Evolutionary conservation across 2,888 invertebrate genomes (phyloP).

Genomic region (Xanthorhoe designata): DNA sequence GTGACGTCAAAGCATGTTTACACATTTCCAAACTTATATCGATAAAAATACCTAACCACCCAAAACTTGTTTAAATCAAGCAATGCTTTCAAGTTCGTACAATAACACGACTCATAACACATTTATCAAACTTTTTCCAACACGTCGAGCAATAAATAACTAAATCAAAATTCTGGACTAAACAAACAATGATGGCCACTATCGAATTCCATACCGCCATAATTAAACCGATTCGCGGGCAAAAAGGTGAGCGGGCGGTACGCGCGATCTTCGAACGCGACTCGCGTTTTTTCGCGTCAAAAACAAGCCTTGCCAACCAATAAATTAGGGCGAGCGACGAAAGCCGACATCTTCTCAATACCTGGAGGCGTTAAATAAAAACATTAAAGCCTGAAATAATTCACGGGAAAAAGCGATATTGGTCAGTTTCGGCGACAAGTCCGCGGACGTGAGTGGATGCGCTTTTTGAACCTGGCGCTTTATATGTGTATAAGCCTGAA

Average conservation of each 20-base stretch:
- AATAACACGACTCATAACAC: slow-evolving; percentile 26
- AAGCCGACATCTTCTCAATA: slow-evolving; percentile 81
- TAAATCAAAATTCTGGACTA: slow-evolving; percentile 35
- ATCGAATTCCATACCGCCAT: slow-evolving; percentile 63
- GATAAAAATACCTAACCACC: not conserved
- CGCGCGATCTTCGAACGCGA: slow-evolving; percentile 62
- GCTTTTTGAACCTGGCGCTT: slow-evolving; percentile 55
- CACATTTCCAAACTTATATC: not conserved
- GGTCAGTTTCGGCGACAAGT: slow-evolving; percentile 74
- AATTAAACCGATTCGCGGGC: slow-evolving; percentile 77
- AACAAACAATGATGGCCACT: slow-evolving; percentile 39
- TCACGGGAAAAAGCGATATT: slow-evolving; percentile 76
- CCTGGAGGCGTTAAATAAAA: slow-evolving; percentile 81
- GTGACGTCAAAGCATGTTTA: not conserved
- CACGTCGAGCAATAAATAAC: slow-evolving; percentile 35
- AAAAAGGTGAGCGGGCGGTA: slow-evolving; percentile 68
- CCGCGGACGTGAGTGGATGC: slow-evolving; percentile 59
- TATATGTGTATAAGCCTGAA: slow-evolving; percentile 31
- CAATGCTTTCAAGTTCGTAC: not conserved
- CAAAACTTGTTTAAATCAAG: not conserved
- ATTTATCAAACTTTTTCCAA: slow-evolving; percentile 34
- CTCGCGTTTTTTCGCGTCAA: slow-evolving; percentile 75
- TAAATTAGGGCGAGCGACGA: slow-evolving; percentile 81
- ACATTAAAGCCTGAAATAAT: slow-evolving; percentile 84
- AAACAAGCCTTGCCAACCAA: slow-evolving; percentile 70